Evolutionary conservation across 2,888 invertebrate species (phyloP).

Genomic region (Zeuzera pyrina): DNA sequence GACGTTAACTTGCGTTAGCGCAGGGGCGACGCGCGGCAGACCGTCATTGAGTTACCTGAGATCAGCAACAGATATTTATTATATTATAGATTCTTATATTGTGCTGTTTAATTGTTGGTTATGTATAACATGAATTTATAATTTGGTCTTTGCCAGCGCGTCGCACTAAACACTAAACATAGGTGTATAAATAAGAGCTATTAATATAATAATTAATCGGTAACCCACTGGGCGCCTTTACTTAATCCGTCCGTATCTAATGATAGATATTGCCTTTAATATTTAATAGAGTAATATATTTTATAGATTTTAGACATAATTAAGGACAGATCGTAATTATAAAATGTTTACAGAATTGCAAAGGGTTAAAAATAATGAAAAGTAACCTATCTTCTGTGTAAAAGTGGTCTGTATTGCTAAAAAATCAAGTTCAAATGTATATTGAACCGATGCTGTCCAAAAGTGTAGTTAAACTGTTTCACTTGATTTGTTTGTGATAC

Average conservation of each 20-base stretch:
- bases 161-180: conserved; percentile 34
- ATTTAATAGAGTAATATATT: conserved; percentile 73
- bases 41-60: conserved; percentile 67
- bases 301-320: conserved; percentile 63
- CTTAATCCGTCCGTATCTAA: conserved; percentile 72
- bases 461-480: conserved; percentile 6
- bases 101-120: conserved; percentile 62
- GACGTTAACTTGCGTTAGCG: conserved; percentile 42
- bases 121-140: conserved; percentile 37
- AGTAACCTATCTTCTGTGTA: conserved; percentile 32
- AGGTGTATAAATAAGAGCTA: conserved; percentile 54
- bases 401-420: conserved; percentile 23
- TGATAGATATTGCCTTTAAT: conserved; percentile 72
- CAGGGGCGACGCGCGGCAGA: conserved; percentile 38
- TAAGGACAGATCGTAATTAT: conserved; percentile 57
- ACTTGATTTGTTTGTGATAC: conserved; percentile 27
- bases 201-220: conserved; percentile 66
- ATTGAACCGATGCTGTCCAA: conserved; percentile 4
- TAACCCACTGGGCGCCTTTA: conserved; percentile 70
- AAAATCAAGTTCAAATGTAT: conserved; percentile 17
- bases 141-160: conserved; percentile 47
- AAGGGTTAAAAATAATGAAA: conserved; percentile 54
- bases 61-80: conserved; percentile 60
- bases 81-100: conserved; percentile 55
- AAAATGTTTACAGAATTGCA: conserved; percentile 55